phyloP scores from a whole-genome alignment of 2,113 vertebrate genomes.

The Suncus etruscus region DNA sequence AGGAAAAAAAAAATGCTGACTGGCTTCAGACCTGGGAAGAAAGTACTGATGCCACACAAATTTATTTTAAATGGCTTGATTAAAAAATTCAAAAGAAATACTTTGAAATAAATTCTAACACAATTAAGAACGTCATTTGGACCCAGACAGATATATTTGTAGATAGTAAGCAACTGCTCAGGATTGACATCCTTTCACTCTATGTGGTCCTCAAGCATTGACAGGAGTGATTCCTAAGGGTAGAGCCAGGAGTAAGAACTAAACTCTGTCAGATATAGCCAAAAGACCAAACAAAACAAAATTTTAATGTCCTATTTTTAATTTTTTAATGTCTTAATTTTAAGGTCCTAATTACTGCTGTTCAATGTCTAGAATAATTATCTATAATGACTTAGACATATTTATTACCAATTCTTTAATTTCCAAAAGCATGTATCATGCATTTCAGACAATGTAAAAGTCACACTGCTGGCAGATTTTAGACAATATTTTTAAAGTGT shows the following conservation, averaged over 20 bases:
- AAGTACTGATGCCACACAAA: neutral
- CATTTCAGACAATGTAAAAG: slow-evolving; percentile 67
- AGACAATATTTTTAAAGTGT: slow-evolving; percentile 62
- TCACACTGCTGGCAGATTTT: slow-evolving; percentile 49
- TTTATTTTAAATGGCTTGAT: neutral
- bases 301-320: too few species aligned
- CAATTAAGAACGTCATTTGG: slow-evolving; percentile 14
- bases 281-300: too few species aligned
- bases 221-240: too few species aligned
- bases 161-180: too few species aligned
- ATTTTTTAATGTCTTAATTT: too few species aligned
- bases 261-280: too few species aligned
- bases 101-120: slow-evolving; percentile 45
- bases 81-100: slow-evolving; percentile 32
- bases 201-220: too few species aligned
- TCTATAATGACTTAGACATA: slow-evolving; percentile 19
- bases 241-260: too few species aligned
- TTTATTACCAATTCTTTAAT: slow-evolving; percentile 55
- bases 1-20: neutral
- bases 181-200: too few species aligned
- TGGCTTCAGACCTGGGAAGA: neutral
- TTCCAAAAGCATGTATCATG: slow-evolving; percentile 59
- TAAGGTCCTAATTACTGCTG: slow-evolving; percentile 22
- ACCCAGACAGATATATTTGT: too few species aligned
- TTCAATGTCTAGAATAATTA: slow-evolving; percentile 37